Evolutionary conservation across 1,140 invertebrate genomes (phyloP).

Genomic region (Solenopsis invicta): DNA sequence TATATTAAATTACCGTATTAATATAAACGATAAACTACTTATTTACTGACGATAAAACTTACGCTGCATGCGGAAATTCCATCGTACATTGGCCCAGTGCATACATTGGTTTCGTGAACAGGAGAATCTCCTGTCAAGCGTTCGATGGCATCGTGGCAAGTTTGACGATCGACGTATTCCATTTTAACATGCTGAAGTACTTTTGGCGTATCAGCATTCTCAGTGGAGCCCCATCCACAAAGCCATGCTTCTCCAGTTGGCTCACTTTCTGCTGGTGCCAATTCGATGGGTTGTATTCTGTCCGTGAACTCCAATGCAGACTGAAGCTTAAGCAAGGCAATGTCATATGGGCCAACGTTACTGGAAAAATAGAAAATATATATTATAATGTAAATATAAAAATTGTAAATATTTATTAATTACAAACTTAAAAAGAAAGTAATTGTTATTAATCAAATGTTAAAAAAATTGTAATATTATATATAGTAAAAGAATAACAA

Average conservation of each 20-base stretch:
- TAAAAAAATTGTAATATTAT: too few species aligned
- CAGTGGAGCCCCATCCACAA: slow-evolving; percentile 86
- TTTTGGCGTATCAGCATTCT: slow-evolving; percentile 38
- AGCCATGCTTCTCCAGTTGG: slow-evolving; percentile 80
- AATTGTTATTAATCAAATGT: too few species aligned
- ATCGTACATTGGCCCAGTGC: slow-evolving; percentile 88
- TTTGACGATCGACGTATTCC: slow-evolving; percentile 61
- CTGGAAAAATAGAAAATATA: slow-evolving; percentile 58
- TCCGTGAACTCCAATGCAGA: slow-evolving; percentile 82
- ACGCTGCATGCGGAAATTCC: slow-evolving; percentile 89
- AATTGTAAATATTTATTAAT: not conserved
- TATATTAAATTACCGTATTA: not conserved
- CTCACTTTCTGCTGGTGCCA: slow-evolving; percentile 83
- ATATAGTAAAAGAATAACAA: too few species aligned
- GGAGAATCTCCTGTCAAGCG: slow-evolving; percentile 66
- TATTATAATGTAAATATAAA: too few species aligned
- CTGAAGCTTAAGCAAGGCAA: slow-evolving; percentile 89
- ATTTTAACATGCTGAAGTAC: slow-evolving; percentile 72
- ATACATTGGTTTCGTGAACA: slow-evolving; percentile 86
- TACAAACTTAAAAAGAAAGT: too few species aligned
- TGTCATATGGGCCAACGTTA: slow-evolving; percentile 88
- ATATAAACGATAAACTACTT: not conserved
- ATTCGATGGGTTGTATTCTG: slow-evolving; percentile 85
- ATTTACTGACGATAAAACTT: slow-evolving; percentile 79
- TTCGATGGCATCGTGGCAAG: slow-evolving; percentile 71